Base-by-base conservation (phyloP, 2,888 invertebrate genomes). In the Drosophila parthenogenetica region DNA sequence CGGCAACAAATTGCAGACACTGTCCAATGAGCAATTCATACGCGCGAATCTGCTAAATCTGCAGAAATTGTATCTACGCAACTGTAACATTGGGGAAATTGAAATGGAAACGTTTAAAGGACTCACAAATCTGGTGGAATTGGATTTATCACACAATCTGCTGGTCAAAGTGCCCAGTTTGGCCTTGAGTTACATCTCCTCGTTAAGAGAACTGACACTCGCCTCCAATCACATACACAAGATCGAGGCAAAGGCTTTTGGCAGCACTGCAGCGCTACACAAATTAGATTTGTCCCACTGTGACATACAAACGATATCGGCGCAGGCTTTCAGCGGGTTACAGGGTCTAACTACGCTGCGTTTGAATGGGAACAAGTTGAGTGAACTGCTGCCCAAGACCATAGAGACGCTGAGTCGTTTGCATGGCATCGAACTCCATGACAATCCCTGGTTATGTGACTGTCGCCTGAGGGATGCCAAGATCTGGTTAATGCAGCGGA, bases 381-480 rank as follows among this genome's bases (percentile, higher is more conserved):
- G 94, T 49, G 96, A 96, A 70, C 91, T 97, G 75, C 94, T 95
- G 51, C 94, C 95, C 13, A 94, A 94, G 77, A 96, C 96, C 1
- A 95, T 97, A 73, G 96, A 96, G 90, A 95, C 95, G 54, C 90
- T 96, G 63, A 95, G 94, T 79, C 95, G 95, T 64, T 93, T 97
- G 53, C 95, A 96, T 90, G 96, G 95, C 43, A 95, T 97, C 70
- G 96, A 97, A 90, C 93, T 97, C 76, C 96, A 97, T 75, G 96
- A 96, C 77, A 97, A 97, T 92, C 97, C 96, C 0, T 97, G 97
- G 97, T 94, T 95, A 70, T 98, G 97, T 90, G 97, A 97, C 90
- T 98, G 97, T 89, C 95, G 96, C 22, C 91, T 97, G 65, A 93
- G 97, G 53, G 95, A 96, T 66, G 94, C 97, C 66, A 96, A 97